Evolutionary conservation across 2,797 vertebrate genomes (phyloP), one percentile per base, ranked within the genome.

Genomic region (Silurus aristotelis): DNA sequence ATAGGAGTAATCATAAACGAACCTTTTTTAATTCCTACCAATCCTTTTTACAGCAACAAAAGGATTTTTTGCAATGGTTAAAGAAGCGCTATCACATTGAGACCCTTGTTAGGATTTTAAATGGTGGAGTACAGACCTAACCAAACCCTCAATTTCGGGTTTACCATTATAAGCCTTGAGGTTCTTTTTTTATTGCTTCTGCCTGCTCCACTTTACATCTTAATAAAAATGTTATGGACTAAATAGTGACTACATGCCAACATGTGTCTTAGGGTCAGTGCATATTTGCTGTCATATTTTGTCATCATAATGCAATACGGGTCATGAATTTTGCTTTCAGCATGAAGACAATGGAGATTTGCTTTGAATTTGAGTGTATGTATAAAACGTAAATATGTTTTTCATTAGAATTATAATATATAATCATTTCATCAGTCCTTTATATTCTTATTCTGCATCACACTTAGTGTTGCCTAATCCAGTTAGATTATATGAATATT

Each of bases 61-160:
- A 73, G 15, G 15, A 46, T 60, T 31, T 46, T 83, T 52, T 56
- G 75, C 31, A 70, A 60, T 78, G 43, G 14, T 56, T 61, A 43
- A 78, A 61, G 58, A 22, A n/a, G n/a, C 43, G 82, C 46, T 2
- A 15, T 27, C 17, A 79, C 52, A 76, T 85, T 85, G 80, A 55
- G n/a, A 46, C 55, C 60, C 20, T 73, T 46, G 67, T 80, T 66
- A 70, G 84, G 63, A 56, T 77, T 13, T 52, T 82, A 17, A 73
- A 9, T 79, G 38, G 61, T 46, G n/a, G 60, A 70, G 77, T n/a
- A 25, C 48, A 86, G 77, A 89, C 56, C 22, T 68, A 84, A 76
- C 15, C 79, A 56, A 76, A 90, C 87, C 75, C 61, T 88, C 83
- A 89, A 90, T 91, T 90, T 89, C 60, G 80, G 88, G 87, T 90